phyloP scores from a whole-genome alignment of 2,888 invertebrate genomes.

The Scrobipalpa atriplicella region DNA sequence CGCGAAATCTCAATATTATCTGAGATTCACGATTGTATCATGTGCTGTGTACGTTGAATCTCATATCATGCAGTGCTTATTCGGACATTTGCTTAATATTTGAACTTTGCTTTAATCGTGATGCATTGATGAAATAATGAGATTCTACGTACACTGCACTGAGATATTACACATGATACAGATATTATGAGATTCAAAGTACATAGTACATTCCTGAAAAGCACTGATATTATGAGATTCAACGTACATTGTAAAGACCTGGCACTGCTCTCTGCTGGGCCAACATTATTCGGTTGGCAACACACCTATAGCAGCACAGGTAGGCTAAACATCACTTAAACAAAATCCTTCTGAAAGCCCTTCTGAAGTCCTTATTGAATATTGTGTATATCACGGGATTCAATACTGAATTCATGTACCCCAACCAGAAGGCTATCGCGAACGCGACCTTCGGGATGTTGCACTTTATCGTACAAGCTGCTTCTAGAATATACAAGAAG shows the following conservation, averaged over 20 bases:
- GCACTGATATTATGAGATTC: constrained; percentile 35
- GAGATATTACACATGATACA: constrained; percentile 14
- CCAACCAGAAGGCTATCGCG: constrained; percentile 97
- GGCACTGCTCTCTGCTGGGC: constrained; percentile 85
- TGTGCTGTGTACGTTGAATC: no score
- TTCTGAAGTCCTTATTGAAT: constrained; percentile 98
- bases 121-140: no score
- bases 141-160: no score
- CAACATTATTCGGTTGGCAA: constrained; percentile 83
- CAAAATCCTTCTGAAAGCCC: constrained; percentile 97
- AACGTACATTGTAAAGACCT: constrained; percentile 82
- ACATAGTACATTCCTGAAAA: constrained; percentile 17
- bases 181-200: constrained; percentile 44
- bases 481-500: constrained; percentile 94
- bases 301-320: constrained; percentile 92
- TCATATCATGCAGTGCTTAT: no score
- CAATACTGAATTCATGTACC: constrained; percentile 98
- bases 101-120: no score
- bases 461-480: constrained; percentile 87
- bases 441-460: constrained; percentile 93
- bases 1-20: no score
- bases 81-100: no score
- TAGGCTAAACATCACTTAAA: constrained; percentile 97
- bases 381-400: constrained; percentile 98
- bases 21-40: no score